Evolutionary conservation across 1,140 invertebrate species (phyloP), one percentile per base, ranked within the genome.

Genomic region (Conopomorpha cramerella): DNA sequence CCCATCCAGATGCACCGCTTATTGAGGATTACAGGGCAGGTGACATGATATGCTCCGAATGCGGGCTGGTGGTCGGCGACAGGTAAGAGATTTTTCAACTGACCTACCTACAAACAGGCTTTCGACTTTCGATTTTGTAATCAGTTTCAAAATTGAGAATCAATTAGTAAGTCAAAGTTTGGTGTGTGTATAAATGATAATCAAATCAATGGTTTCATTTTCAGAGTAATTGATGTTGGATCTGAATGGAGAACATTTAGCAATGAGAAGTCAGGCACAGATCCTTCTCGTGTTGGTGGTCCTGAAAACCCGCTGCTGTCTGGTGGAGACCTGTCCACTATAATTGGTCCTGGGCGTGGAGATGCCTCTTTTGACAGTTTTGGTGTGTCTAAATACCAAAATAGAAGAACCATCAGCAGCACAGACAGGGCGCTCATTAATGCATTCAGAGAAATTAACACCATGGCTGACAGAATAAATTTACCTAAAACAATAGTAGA

Each of bases 161-260:
- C 13, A n/a, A 10, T 23, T 34, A 33, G 8, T 19, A 23, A 34
- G 19, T 16, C n/a, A n/a, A n/a, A n/a, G n/a, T n/a, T n/a, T n/a
- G n/a, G n/a, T n/a, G n/a, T n/a, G n/a, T n/a, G n/a, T n/a, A n/a
- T n/a, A n/a, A n/a, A n/a, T n/a, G n/a, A n/a, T n/a, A n/a, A n/a
- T n/a, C n/a, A n/a, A n/a, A n/a, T n/a, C n/a, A n/a, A n/a, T n/a
- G n/a, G n/a, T 37, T 36, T 44, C 7, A 25, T 17, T 37, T 33
- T 27, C 55, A 94, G 95, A 64, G 95, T 99, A 0, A 96, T 99
- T 48, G 98, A 99, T 82, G 98, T 99, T n/a, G 96, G 97, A n/a
- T 98, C 96, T n/a, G 98, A 99, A 77, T 99, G 98, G 98, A 84
- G 98, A 72, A 99, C 97, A 34, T 99, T 99, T 72, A 98, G 93